Base-by-base conservation (phyloP, 2,797 vertebrate genomes). In the Notoglanidium macrostoma region DNA sequence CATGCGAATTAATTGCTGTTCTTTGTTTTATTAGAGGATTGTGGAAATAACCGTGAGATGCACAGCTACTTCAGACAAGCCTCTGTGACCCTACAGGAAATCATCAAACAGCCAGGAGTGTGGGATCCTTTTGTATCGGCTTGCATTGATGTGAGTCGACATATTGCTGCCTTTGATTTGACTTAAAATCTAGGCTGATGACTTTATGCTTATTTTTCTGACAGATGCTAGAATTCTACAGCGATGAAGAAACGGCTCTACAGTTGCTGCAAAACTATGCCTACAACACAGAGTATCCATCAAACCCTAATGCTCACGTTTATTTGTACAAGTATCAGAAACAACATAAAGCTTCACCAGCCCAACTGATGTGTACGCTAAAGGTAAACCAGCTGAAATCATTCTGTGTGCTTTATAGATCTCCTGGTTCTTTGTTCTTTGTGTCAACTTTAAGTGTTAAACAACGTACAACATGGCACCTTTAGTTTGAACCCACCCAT, bases 71-170 rank as follows among this genome's bases (percentile, higher is more conserved):
- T 97, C 93, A 95, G 96, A 90, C 97, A 97, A 86, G 97, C 97
- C 3, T 96, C 96, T 11, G 86, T 95, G 49, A 95, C 92, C 86
- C 92, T 99, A 1, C 92, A 92, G 87, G 95, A 97, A 9, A 94
- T 98, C 87, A 90, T 98, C 86, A 94, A 93, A 90, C 88, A 89
- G 81, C 97, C 98, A 54, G 98, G 98, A 9, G 90, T 99, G 74
- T 99, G 98, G 98, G 98, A 99, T 88, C 92, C 95, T 19, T 99
- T 99, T 85, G 95, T 99, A 86, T 93, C 96, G 29, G 93, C 96
- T 92, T 99, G 97, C 0, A 92, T 98, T 84, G 95, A 98, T 90
- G 98, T 97, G 93, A 96, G 95, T 72, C n/a, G 67, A 9, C 29
- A n/a, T 12, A 15, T 2, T 63, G 5, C 14, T 46, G 21, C 32